These are phyloP conservation scores for Crotalus viridis DNA, from an alignment of 2,113 vertebrate species.

Conservation along the genomic window DNA sequence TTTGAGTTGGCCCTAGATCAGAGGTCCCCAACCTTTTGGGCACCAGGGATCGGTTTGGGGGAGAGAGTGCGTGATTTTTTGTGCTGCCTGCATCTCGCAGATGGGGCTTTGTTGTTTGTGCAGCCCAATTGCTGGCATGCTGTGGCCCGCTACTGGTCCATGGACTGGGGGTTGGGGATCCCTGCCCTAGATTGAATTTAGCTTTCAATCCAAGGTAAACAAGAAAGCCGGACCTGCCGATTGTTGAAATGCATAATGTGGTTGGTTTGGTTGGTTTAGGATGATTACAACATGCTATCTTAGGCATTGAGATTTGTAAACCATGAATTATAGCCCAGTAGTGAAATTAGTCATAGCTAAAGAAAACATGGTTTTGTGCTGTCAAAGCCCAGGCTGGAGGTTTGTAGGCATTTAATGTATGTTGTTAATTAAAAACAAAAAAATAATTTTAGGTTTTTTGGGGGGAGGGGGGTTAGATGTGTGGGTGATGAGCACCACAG, in stretches of 20 bases:
- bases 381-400: neutral
- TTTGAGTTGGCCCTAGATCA: neutral
- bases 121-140: no score
- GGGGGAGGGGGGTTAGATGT: neutral
- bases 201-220: neutral
- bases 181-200: neutral
- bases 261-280: neutral
- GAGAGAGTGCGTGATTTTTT: no score
- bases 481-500: neutral
- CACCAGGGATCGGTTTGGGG: no score
- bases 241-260: neutral
- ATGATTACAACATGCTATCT: neutral
- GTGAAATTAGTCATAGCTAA: neutral
- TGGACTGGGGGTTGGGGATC: no score
- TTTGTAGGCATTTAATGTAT: neutral
- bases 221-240: neutral
- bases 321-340: neutral
- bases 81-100: no score
- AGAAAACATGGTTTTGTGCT: neutral
- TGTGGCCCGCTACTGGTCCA: no score
- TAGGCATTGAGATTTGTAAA: neutral
- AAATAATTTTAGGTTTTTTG: neutral
- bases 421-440: neutral
- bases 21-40: no score
- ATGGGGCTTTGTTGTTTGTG: no score